Evolutionary conservation across 2,113 vertebrate genomes (phyloP).

Genomic region (Antechinus flavipes): DNA sequence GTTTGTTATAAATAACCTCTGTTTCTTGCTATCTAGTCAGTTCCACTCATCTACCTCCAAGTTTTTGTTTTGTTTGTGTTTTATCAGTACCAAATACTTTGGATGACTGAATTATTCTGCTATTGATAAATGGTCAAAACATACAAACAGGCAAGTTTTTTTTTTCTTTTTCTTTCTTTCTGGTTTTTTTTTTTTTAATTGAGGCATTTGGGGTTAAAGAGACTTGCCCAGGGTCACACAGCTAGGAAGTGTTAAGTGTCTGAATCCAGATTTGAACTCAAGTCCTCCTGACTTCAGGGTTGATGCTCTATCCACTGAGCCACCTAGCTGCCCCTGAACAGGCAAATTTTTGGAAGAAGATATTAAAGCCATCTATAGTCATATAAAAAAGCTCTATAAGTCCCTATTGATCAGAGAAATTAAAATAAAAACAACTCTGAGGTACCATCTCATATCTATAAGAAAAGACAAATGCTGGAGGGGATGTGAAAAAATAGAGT

Average conservation of each 20-base stretch:
- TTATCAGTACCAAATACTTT: background rate
- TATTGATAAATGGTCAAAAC: background rate
- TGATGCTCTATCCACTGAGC: too few species aligned
- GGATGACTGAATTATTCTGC: background rate
- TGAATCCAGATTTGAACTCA: too few species aligned
- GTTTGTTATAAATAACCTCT: background rate
- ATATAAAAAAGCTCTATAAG: background rate
- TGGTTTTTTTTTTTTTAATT: too few species aligned
- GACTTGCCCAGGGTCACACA: too few species aligned
- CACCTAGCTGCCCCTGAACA: background rate
- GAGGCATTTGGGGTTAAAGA: too few species aligned
- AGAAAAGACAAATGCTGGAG: background rate
- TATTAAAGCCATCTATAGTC: background rate
- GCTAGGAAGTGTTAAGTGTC: too few species aligned
- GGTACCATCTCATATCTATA: background rate
- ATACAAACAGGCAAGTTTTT: background rate
- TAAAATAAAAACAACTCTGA: background rate
- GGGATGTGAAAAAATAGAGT: too few species aligned
- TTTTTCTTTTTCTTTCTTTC: too few species aligned
- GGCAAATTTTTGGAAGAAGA: background rate
- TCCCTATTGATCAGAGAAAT: background rate
- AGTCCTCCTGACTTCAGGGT: too few species aligned
- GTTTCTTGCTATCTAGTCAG: background rate
- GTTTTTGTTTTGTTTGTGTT: background rate
- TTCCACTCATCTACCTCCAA: background rate